phyloP scores from a whole-genome alignment of 2,113 vertebrate genomes.

The Cercocebus atys region DNA sequence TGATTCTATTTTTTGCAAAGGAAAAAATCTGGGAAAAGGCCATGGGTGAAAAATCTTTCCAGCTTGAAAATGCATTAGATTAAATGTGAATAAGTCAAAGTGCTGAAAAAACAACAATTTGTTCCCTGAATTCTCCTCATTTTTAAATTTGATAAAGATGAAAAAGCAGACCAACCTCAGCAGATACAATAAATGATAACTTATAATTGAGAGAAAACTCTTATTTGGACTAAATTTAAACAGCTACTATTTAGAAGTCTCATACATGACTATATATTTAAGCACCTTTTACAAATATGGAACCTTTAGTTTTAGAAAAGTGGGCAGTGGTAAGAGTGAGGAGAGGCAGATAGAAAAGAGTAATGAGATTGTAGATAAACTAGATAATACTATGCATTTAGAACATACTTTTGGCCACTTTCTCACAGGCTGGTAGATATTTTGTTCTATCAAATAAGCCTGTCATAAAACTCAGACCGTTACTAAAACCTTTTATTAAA shows the following conservation, averaged over 20 bases:
- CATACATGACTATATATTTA: conserved; percentile 16
- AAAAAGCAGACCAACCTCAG: background rate
- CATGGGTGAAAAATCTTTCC: conserved; percentile 48
- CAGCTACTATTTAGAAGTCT: conserved; percentile 5
- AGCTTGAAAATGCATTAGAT: conserved; percentile 57
- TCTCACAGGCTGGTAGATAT: background rate
- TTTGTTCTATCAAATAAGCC: conserved; percentile 15
- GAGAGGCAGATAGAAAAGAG: conserved; percentile 23
- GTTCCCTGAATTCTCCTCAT: background rate
- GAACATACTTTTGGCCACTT: conserved; percentile 20
- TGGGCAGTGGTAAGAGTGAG: background rate
- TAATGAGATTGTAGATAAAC: conserved; percentile 35
- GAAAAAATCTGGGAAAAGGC: conserved; percentile 51
- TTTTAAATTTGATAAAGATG: conserved; percentile 47
- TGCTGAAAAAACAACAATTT: background rate
- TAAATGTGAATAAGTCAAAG: conserved; percentile 47
- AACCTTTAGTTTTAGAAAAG: conserved; percentile 23
- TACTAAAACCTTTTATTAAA: conserved; percentile 6
- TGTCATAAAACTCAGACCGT: conserved; percentile 17
- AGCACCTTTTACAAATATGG: conserved; percentile 36
- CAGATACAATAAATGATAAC: conserved; percentile 5
- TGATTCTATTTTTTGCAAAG: conserved; percentile 44
- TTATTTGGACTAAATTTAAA: conserved; percentile 25
- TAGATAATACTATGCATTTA: conserved; percentile 21
- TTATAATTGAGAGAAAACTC: conserved; percentile 35